These are phyloP conservation scores for Okapia johnstoni DNA, from an alignment of 2,113 vertebrate species.

Conservation along the genomic window DNA sequence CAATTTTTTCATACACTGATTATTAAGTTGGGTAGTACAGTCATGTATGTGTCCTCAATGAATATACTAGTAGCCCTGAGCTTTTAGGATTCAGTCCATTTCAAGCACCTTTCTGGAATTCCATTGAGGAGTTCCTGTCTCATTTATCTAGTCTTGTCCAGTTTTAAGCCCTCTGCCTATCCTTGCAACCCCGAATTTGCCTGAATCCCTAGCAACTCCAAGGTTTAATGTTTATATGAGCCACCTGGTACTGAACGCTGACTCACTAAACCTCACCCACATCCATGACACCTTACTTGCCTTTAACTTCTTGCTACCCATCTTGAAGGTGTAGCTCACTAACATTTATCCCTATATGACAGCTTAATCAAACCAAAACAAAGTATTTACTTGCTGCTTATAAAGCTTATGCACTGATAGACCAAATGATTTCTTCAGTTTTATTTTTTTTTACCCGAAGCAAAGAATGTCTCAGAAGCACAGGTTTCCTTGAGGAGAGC, in stretches of 20 bases:
- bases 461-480: conserved; percentile 38
- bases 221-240: neutral
- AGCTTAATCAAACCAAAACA: neutral
- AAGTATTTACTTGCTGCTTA: neutral
- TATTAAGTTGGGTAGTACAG: neutral
- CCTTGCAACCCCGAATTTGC: neutral
- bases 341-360: neutral
- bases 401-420: neutral
- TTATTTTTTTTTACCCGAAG: neutral
- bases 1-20: neutral
- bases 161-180: neutral
- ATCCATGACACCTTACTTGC: neutral
- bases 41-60: neutral
- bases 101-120: conserved; percentile 6
- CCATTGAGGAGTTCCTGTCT: neutral
- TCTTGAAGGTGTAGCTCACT: neutral
- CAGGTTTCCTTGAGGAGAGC: conserved; percentile 1
- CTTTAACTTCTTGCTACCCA: neutral
- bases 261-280: neutral
- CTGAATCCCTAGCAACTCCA: neutral
- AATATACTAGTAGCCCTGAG: neutral
- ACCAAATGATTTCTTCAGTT: neutral
- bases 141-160: neutral
- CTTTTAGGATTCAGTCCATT: neutral
- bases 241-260: neutral